phyloP scores from a whole-genome alignment of 2,888 invertebrate species.

The Strigamia maritima region DNA sequence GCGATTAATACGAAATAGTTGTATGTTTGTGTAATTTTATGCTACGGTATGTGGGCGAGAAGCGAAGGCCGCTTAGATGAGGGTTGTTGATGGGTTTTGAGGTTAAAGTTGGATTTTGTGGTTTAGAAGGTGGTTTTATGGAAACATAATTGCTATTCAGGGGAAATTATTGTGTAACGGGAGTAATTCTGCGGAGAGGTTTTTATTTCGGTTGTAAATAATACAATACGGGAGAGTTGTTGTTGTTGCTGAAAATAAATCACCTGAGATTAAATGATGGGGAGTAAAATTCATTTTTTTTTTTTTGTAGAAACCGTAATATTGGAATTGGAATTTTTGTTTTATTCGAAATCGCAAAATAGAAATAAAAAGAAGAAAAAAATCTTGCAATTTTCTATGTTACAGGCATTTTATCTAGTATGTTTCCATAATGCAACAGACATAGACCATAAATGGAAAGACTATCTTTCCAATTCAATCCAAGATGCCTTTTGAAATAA shows the following conservation, averaged over 20 bases:
- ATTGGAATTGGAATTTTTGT: background rate
- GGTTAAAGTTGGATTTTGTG: conserved; percentile 32
- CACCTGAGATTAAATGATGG: too few relatives aligned
- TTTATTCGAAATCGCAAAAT: background rate
- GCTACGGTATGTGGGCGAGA: background rate
- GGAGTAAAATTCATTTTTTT: too few relatives aligned
- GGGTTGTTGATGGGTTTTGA: conserved; percentile 26
- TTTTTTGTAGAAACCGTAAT: too few relatives aligned
- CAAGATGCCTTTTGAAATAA: background rate
- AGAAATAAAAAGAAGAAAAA: background rate
- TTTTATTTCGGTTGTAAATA: conserved; percentile 3
- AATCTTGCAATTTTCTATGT: background rate
- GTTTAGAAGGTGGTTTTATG: conserved; percentile 12
- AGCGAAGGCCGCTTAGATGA: background rate
- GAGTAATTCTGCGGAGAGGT: background rate
- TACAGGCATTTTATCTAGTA: background rate
- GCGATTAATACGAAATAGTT: background rate
- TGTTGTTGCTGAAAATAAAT: background rate
- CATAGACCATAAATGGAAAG: conserved; percentile 4
- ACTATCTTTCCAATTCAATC: background rate
- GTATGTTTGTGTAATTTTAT: background rate
- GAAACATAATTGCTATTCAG: conserved; percentile 7
- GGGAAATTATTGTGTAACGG: background rate
- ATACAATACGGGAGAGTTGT: background rate
- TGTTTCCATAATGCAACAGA: conserved; percentile 1